Evolutionary conservation across 2,797 vertebrate genomes (phyloP).

Genomic region (Phataginus tetradactyla): DNA sequence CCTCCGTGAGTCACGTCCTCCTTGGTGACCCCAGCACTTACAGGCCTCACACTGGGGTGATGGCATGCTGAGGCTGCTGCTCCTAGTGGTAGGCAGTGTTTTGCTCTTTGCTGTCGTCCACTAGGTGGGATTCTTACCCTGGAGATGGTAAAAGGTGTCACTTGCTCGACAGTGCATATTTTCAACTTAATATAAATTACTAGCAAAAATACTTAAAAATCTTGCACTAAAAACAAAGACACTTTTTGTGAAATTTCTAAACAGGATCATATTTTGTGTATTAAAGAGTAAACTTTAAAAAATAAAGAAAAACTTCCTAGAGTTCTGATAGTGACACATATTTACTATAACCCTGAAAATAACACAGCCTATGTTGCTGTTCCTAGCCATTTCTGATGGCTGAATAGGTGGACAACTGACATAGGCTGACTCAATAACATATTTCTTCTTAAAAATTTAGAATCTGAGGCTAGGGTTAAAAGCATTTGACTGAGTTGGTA

Average conservation of each 20-base stretch:
- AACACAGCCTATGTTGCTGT: not conserved
- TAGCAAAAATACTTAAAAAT: not conserved
- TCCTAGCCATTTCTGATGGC: not conserved
- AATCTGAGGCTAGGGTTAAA: not conserved
- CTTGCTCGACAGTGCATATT: not conserved
- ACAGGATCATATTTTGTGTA: not conserved
- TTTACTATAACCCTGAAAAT: not conserved
- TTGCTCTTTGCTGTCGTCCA: not conserved
- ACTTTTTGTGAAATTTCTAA: not conserved
- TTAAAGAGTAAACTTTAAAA: not conserved
- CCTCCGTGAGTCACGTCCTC: not conserved
- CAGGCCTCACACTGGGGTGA: not conserved
- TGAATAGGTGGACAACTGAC: not conserved
- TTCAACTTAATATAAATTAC: not conserved
- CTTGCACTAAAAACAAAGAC: not conserved
- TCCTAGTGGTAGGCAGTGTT: not conserved
- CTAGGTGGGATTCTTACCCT: fast-evolving
- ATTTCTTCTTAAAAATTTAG: not conserved
- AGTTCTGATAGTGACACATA: not conserved
- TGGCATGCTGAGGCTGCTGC: too few relatives aligned
- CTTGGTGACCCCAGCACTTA: not conserved
- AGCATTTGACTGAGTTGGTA: not conserved
- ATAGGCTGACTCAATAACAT: not conserved
- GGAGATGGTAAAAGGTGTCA: not conserved
- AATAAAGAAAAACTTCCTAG: not conserved